Conservation (phyloP, 2,888 invertebrate genomes). For the Acrobasis repandana region DNA sequence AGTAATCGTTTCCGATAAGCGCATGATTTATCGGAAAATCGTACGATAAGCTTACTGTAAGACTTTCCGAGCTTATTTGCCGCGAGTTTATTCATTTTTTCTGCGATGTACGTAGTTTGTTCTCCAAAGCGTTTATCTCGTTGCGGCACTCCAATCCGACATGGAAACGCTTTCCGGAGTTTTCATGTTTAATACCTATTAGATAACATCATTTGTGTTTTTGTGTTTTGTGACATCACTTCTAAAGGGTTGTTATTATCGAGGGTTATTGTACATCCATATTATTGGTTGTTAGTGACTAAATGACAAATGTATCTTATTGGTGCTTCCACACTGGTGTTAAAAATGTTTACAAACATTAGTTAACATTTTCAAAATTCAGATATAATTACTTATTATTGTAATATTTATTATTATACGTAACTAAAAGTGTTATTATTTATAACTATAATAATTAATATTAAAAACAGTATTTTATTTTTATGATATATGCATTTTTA, state of each 20-base stretch:
- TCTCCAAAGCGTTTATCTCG: constrained; percentile 13
- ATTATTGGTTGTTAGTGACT: no score
- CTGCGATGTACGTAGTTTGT: background rate
- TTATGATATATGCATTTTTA: no score
- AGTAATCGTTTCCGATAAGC: background rate
- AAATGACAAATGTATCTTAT: no score
- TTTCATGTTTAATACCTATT: constrained; percentile 7
- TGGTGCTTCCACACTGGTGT: no score
- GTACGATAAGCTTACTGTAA: background rate
- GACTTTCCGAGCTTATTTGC: background rate
- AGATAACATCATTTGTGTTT: constrained; percentile 6
- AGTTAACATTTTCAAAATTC: no score
- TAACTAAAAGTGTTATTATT: no score
- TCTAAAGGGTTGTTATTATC: background rate
- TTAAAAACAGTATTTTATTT: no score
- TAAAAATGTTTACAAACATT: no score
- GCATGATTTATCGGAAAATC: background rate
- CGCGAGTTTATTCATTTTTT: background rate
- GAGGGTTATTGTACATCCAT: no score
- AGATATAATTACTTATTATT: no score
- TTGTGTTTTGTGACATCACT: background rate
- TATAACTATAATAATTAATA: no score
- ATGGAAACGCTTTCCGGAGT: constrained; percentile 33
- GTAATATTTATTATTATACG: no score
- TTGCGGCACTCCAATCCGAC: constrained; percentile 31